A percentile compares a stretch with the other conserved stretches of the same genome.
phyloP scores from a whole-genome alignment of 2,113 vertebrate species.

The Rissa tridactyla region DNA sequence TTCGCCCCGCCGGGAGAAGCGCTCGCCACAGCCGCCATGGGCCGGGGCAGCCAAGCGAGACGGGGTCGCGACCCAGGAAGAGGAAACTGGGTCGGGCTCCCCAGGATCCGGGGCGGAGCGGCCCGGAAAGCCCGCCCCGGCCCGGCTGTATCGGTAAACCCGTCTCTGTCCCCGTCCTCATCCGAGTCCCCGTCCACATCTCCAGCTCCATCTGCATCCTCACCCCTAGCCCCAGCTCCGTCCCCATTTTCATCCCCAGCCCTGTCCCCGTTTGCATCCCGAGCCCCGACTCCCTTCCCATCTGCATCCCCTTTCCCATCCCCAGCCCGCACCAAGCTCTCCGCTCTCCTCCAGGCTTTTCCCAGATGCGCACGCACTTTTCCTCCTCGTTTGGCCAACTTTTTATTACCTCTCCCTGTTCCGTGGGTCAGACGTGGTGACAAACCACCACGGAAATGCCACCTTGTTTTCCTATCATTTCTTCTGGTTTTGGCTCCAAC shows the following conservation, averaged over 20 bases:
- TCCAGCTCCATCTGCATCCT: fast-evolving
- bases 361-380: fast-evolving
- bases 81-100: neutral
- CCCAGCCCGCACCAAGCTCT: neutral
- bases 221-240: no score
- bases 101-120: neutral
- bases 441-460: neutral
- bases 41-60: neutral
- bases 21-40: neutral
- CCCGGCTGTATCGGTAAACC: fast-evolving
- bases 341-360: no score
- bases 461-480: fast-evolving
- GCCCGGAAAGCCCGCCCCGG: neutral
- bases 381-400: fast-evolving
- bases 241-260: neutral
- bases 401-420: fast-evolving
- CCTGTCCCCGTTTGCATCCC: neutral
- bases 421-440: fast-evolving
- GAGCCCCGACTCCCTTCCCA: neutral
- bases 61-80: neutral
- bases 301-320: neutral
- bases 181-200: no score
- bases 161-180: neutral
- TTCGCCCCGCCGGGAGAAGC: neutral
- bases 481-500: neutral